Conservation (phyloP, 2,113 vertebrate species). For the Notarius lentiginosus region DNA sequence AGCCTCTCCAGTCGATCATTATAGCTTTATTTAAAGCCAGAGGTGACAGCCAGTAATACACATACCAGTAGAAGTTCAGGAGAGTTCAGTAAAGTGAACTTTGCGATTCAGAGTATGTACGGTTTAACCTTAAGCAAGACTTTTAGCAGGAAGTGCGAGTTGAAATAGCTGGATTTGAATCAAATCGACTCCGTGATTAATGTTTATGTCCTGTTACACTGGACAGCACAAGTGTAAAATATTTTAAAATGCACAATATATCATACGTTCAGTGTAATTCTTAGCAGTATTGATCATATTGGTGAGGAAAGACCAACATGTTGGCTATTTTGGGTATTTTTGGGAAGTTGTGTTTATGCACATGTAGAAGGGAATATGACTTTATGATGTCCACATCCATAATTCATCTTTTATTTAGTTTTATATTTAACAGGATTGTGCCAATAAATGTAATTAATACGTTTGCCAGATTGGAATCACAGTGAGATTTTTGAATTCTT, state of each 20-base stretch:
- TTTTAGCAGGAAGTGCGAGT: not conserved
- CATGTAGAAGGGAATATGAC: not conserved
- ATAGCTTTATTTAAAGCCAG: conserved; percentile 32
- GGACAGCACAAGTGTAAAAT: not conserved
- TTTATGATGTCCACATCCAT: not conserved
- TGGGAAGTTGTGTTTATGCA: not conserved
- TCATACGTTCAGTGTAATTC: no score
- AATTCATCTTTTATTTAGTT: not conserved
- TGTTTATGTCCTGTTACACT: not conserved
- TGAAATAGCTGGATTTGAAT: not conserved
- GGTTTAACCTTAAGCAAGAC: conserved; percentile 7
- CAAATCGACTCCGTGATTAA: not conserved
- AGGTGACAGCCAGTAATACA: conserved; percentile 21
- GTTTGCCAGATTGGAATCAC: no score
- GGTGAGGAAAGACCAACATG: not conserved
- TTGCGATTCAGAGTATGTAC: not conserved
- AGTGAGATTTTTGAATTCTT: no score
- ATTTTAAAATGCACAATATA: not conserved
- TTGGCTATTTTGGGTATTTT: not conserved
- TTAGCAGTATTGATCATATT: not conserved
- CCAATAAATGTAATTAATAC: not conserved
- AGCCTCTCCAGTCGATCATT: conserved; percentile 22
- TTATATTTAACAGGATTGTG: not conserved
- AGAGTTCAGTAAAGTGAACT: conserved; percentile 23
- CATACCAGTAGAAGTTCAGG: conserved; percentile 14